A percentile compares a stretch with the other conserved stretches of the same genome.
Evolutionary conservation across 2,113 vertebrate species (phyloP).

Genomic region (Gambusia affinis): DNA sequence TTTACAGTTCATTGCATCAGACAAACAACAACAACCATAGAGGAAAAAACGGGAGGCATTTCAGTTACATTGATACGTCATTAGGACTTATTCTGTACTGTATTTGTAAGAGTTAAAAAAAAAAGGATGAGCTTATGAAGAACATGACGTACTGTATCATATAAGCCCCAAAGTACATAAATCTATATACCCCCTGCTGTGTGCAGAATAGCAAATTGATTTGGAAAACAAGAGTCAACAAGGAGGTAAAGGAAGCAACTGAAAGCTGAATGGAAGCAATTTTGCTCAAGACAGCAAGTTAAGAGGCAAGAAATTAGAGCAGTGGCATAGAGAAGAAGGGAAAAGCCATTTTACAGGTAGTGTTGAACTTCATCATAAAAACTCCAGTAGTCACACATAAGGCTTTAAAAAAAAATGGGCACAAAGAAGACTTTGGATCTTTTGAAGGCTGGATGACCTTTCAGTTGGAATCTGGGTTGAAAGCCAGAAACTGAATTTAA

Average conservation of each 20-base stretch:
- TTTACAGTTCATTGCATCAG: slow-evolving; percentile 71
- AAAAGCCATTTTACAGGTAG: slow-evolving; percentile 23
- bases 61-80: slow-evolving; percentile 41
- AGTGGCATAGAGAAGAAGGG: neutral
- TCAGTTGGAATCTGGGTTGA: slow-evolving; percentile 36
- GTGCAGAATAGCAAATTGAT: slow-evolving; percentile 28
- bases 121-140: slow-evolving; percentile 18
- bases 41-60: slow-evolving; percentile 32
- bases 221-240: slow-evolving; percentile 1
- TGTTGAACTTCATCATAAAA: slow-evolving; percentile 37
- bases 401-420: slow-evolving; percentile 1
- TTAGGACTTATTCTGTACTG: slow-evolving; percentile 36
- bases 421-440: slow-evolving; percentile 30
- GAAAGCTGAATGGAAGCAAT: slow-evolving; percentile 25
- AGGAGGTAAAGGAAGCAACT: slow-evolving; percentile 9
- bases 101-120: slow-evolving; percentile 30
- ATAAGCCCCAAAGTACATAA: slow-evolving; percentile 34
- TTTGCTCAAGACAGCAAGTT: slow-evolving; percentile 10
- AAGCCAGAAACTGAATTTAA: slow-evolving; percentile 21
- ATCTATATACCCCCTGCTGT: slow-evolving; percentile 39
- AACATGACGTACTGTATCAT: slow-evolving; percentile 26
- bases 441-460: slow-evolving; percentile 53
- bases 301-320: slow-evolving; percentile 5
- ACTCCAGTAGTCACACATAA: slow-evolving; percentile 32
- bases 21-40: slow-evolving; percentile 45